Evolutionary conservation across 2,113 vertebrate genomes (phyloP).

Genomic region (Thinocorus orbignyianus): DNA sequence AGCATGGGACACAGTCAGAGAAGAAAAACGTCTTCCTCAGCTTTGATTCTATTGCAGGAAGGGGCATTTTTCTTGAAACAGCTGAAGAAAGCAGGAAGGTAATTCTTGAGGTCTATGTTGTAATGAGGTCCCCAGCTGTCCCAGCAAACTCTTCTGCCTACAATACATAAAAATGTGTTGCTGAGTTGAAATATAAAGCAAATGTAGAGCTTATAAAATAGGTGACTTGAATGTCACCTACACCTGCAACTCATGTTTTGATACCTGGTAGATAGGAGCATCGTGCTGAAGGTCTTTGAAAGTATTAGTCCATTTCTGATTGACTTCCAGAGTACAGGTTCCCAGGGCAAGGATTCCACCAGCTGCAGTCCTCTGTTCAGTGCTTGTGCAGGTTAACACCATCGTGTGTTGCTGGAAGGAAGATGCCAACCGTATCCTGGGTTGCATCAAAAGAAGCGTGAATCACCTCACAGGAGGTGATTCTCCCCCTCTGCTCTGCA

Average conservation of each 20-base stretch:
- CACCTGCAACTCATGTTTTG: not conserved
- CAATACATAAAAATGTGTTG: not conserved
- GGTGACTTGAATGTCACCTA: not conserved
- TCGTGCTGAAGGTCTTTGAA: not conserved
- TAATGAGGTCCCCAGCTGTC: not conserved
- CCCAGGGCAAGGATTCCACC: not conserved
- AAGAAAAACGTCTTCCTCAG: not conserved
- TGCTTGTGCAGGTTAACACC: not conserved
- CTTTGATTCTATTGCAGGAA: not conserved
- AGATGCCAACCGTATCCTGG: too few relatives aligned
- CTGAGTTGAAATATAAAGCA: not conserved
- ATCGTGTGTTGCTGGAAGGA: not conserved
- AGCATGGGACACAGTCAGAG: not conserved
- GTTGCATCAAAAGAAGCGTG: too few relatives aligned
- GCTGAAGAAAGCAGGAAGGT: not conserved
- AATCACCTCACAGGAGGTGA: too few relatives aligned
- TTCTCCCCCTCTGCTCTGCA: too few relatives aligned
- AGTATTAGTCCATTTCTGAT: not conserved
- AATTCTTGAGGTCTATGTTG: not conserved
- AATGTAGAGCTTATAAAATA: not conserved
- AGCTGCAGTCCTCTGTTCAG: not conserved
- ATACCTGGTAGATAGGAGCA: not conserved
- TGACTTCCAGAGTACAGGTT: not conserved
- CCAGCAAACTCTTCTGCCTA: not conserved
- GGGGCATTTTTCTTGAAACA: not conserved